Evolutionary conservation across 1,140 invertebrate species (phyloP).

Genomic region (Listronotus oregonensis): DNA sequence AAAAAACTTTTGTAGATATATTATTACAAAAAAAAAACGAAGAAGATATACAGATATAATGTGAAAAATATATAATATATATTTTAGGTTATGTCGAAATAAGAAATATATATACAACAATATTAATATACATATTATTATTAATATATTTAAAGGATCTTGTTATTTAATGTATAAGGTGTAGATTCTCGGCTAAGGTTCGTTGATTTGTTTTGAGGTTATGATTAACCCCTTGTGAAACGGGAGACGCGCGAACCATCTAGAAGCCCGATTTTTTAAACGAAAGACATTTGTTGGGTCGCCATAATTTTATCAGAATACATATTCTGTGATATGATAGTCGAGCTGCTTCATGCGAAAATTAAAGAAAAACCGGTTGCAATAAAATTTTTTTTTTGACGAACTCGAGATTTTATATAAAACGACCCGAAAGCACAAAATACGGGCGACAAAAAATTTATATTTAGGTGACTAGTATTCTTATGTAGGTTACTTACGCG

Average conservation of each 20-base stretch:
- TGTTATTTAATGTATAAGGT: conserved; percentile 38
- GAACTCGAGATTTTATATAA: conserved; percentile 5
- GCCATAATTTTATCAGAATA: conserved; percentile 5
- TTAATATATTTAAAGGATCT: conserved; percentile 31
- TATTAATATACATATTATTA: conserved; percentile 33
- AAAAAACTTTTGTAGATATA: conserved; percentile 34
- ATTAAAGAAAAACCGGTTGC: neutral
- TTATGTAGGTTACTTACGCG: conserved; percentile 17
- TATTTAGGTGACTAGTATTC: neutral
- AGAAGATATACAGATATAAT: conserved; percentile 13
- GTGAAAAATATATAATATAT: conserved; percentile 24
- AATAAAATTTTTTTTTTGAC: neutral
- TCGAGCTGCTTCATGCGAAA: neutral
- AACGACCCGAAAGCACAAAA: neutral
- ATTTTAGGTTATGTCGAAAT: conserved; percentile 35
- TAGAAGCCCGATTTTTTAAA: conserved; percentile 1
- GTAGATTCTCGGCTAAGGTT: conserved; percentile 20
- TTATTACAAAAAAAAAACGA: conserved; percentile 7
- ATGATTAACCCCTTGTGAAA: neutral
- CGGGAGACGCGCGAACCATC: too few relatives aligned
- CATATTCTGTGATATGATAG: conserved; percentile 12
- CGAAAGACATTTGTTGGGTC: neutral
- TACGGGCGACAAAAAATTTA: too few relatives aligned
- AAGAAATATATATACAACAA: conserved; percentile 37
- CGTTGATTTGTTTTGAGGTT: conserved; percentile 14